A percentile compares a stretch with the other conserved stretches of the same genome.
These are phyloP conservation scores for Drosophila nigrodunni DNA, from an alignment of 1,140 invertebrate species.

Conservation along the genomic window DNA sequence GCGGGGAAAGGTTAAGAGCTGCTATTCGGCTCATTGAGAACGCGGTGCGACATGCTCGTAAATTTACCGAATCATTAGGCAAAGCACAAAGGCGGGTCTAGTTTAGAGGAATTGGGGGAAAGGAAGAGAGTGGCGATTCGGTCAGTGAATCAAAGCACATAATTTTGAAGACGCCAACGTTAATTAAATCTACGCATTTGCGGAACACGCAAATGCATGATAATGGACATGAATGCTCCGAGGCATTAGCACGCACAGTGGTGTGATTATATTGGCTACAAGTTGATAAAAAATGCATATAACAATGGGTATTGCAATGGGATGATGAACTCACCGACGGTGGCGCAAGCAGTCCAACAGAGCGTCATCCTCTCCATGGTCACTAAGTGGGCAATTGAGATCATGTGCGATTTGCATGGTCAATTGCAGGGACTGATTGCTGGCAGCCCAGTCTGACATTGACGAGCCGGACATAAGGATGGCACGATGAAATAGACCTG, in stretches of 20 bases:
- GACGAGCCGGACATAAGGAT: conserved; percentile 98
- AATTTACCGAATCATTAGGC: conserved; percentile 78
- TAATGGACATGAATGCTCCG: conserved; percentile 26
- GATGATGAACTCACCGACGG: conserved; percentile 81
- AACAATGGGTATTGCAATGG: conserved; percentile 54
- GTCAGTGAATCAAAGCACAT: conserved; percentile 48
- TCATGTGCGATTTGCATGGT: conserved; percentile 92
- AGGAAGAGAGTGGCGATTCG: neutral
- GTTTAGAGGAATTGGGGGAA: too few relatives aligned
- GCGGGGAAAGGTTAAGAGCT: neutral
- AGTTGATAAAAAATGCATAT: neutral
- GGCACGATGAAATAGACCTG: conserved; percentile 95
- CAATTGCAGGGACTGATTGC: conserved; percentile 91
- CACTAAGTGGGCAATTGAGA: conserved; percentile 90
- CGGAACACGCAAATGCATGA: conserved; percentile 15
- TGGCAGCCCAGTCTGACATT: conserved; percentile 94
- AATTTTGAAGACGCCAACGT: conserved; percentile 35
- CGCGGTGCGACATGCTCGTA: conserved; percentile 52
- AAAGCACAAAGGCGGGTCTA: conserved; percentile 41
- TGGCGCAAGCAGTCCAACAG: conserved; percentile 87
- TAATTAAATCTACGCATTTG: conserved; percentile 52
- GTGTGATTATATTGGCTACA: conserved; percentile 45
- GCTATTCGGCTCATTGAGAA: conserved; percentile 62
- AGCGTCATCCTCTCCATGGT: conserved; percentile 85
- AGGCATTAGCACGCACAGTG: conserved; percentile 53